Evolutionary conservation across 2,797 vertebrate genomes (phyloP).

Genomic region (Diceros bicornis): DNA sequence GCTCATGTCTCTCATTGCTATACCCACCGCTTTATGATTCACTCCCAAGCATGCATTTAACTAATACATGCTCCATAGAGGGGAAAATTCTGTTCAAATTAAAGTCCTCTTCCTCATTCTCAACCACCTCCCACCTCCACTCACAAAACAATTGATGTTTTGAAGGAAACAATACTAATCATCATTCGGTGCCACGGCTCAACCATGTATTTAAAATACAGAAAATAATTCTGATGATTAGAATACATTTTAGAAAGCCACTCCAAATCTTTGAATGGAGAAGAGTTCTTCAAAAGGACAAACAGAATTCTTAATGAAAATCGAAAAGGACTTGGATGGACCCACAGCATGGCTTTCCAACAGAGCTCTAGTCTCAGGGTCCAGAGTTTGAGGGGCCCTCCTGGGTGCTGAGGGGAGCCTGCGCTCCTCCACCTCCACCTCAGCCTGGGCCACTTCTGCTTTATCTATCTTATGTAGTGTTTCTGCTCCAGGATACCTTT

Average conservation of each 20-base stretch:
- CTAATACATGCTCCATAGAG: not conserved
- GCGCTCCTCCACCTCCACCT: fast-evolving
- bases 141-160: not conserved
- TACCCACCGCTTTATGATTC: not conserved
- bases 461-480: not conserved
- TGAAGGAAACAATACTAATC: not conserved
- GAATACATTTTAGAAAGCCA: not conserved
- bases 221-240: not conserved
- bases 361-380: not conserved
- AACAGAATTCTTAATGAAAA: not conserved
- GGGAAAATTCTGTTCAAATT: not conserved
- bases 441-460: not conserved
- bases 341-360: not conserved
- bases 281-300: slow-evolving; percentile 7
- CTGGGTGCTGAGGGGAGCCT: too few species aligned
- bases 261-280: not conserved
- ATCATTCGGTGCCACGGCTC: not conserved
- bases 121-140: not conserved
- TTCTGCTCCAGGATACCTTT: not conserved
- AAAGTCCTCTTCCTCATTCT: not conserved
- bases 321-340: not conserved
- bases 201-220: not conserved
- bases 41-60: not conserved
- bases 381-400: too few species aligned
- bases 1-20: not conserved